Conservation (phyloP, 2,797 vertebrate genomes). For the Tinamus major region DNA sequence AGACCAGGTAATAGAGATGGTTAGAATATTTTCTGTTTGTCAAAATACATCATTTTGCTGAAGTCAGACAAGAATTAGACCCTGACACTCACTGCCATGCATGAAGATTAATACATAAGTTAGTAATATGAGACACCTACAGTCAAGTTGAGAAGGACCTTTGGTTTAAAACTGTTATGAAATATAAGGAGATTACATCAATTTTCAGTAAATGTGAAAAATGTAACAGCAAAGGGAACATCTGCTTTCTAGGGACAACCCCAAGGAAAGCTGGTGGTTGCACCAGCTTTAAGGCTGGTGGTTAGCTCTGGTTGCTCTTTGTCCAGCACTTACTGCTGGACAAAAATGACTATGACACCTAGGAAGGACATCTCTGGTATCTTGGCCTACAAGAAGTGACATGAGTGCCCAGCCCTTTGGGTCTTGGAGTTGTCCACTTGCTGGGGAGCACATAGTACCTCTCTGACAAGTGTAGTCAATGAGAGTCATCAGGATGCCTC, state of each 20-base stretch:
- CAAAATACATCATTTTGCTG: background rate
- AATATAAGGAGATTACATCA: background rate
- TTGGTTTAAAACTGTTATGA: background rate
- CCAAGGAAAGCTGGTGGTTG: background rate
- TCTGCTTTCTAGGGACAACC: background rate
- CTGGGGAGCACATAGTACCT: background rate
- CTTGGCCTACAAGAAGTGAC: background rate
- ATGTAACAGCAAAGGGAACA: background rate
- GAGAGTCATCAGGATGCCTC: background rate
- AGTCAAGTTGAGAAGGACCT: background rate
- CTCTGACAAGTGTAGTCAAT: background rate
- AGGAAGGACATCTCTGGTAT: background rate
- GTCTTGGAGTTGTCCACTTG: background rate
- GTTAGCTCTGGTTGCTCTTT: background rate
- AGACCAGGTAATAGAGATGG: background rate
- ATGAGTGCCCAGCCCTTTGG: rapidly evolving
- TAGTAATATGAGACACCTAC: background rate
- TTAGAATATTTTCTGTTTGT: background rate
- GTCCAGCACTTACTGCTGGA: background rate
- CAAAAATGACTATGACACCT: background rate
- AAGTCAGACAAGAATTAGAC: background rate
- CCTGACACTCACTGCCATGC: background rate
- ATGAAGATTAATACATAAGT: background rate
- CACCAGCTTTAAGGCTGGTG: background rate
- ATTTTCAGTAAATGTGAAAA: background rate